These are phyloP conservation scores for Dicerorhinus sumatrensis DNA, from an alignment of 2,113 vertebrate genomes.

Conservation along the genomic window DNA sequence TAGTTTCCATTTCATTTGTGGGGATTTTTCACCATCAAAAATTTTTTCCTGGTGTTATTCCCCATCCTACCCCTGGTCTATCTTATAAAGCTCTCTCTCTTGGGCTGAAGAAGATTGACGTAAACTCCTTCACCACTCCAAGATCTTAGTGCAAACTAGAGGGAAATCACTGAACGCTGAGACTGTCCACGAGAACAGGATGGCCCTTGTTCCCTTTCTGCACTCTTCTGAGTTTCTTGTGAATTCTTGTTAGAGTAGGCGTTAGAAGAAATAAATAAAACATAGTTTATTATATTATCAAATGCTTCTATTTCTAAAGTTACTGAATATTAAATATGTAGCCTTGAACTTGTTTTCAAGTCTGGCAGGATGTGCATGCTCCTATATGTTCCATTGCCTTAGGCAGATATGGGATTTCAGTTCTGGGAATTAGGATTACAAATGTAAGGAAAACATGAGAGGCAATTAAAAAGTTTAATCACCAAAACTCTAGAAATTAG, in stretches of 20 bases:
- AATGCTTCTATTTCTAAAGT: constrained; percentile 15
- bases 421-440: constrained; percentile 32
- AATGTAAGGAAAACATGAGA: background rate
- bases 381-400: background rate
- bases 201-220: background rate
- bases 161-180: background rate
- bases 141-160: background rate
- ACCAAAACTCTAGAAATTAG: constrained; percentile 45
- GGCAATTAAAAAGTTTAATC: constrained; percentile 21
- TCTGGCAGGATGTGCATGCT: background rate
- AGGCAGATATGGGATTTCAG: background rate
- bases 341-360: constrained; percentile 27
- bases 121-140: background rate
- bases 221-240: background rate
- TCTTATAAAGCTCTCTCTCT: background rate
- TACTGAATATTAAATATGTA: background rate
- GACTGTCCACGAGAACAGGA: background rate
- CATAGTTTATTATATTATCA: background rate
- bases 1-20: constrained; percentile 54
- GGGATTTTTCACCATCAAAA: constrained; percentile 32
- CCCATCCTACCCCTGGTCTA: background rate
- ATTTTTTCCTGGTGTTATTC: background rate
- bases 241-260: background rate
- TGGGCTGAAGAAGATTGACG: background rate
- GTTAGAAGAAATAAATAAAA: constrained; percentile 8